phyloP scores from a whole-genome alignment of 2,797 vertebrate genomes.

The Chrysolophus pictus region DNA sequence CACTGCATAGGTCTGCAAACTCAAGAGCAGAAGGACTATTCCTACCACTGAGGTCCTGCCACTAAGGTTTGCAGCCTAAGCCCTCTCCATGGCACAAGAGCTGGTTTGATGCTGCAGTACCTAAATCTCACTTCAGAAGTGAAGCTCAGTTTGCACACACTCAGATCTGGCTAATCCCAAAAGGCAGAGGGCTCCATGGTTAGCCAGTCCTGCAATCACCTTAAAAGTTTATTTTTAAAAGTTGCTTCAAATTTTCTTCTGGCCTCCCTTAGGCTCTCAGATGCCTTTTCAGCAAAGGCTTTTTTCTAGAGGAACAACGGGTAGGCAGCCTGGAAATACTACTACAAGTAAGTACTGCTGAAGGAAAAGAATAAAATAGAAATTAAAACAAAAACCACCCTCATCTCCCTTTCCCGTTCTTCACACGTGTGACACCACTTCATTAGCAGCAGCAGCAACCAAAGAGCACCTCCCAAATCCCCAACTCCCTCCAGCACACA shows the following conservation, averaged over 20 bases:
- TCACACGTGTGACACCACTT: not conserved
- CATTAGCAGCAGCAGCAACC: not conserved
- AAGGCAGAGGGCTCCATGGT: not conserved
- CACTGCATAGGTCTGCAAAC: not conserved
- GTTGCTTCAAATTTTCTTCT: not conserved
- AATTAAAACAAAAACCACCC: not conserved
- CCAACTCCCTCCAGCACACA: not conserved
- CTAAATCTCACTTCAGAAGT: not conserved
- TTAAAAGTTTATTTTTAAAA: slow-evolving; percentile 54
- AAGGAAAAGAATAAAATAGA: not conserved
- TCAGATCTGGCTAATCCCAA: not conserved
- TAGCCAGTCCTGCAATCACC: slow-evolving; percentile 24
- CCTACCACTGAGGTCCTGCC: rapidly evolving
- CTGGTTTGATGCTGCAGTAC: not conserved
- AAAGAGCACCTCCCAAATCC: not conserved
- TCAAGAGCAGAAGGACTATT: rapidly evolving
- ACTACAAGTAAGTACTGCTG: not conserved
- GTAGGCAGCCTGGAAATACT: not conserved
- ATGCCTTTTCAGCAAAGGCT: not conserved
- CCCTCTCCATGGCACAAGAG: not conserved
- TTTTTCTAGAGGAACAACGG: not conserved
- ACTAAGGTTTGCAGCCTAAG: not conserved
- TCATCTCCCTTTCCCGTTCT: not conserved
- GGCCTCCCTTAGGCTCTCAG: not conserved
- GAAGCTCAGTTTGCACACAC: rapidly evolving